Conservation (phyloP, 1,140 invertebrate species). For the Trichogramma pretiosum region DNA sequence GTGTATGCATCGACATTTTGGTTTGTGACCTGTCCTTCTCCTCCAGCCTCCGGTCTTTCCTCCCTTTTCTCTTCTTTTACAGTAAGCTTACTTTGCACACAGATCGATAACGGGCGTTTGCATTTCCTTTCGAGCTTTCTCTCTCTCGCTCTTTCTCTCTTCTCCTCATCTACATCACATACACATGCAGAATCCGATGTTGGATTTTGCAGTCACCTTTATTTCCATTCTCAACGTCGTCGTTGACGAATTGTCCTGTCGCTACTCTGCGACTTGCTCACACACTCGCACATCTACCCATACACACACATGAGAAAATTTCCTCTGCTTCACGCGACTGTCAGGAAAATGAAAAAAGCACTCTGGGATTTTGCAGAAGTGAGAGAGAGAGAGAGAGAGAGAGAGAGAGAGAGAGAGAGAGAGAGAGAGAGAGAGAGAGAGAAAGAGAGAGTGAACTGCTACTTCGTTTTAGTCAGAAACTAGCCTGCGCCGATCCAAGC, state of each 20-base stretch:
- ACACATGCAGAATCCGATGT: background rate
- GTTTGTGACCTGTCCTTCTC: slow-evolving; percentile 1
- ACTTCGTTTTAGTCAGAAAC: no score
- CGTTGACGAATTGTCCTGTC: slow-evolving; percentile 8
- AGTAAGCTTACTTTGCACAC: slow-evolving; percentile 11
- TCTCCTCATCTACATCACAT: background rate
- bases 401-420: background rate
- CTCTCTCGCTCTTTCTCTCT: background rate
- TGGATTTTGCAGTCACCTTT: slow-evolving; percentile 6
- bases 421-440: no score
- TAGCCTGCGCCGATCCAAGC: no score
- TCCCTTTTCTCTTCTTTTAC: no score
- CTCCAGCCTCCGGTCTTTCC: slow-evolving; percentile 3
- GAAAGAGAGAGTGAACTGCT: no score
- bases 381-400: background rate
- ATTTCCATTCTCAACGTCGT: slow-evolving; percentile 3
- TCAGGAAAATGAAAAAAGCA: background rate
- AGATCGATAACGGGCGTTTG: slow-evolving; percentile 12
- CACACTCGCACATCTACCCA: no score
- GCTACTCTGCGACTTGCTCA: no score
- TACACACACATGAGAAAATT: no score
- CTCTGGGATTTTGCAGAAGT: background rate
- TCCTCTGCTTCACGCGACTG: no score
- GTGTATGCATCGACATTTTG: background rate
- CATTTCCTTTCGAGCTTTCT: background rate